These are phyloP conservation scores for Drosophila rhopaloa DNA, from an alignment of 1,140 invertebrate genomes.

Conservation along the genomic window DNA sequence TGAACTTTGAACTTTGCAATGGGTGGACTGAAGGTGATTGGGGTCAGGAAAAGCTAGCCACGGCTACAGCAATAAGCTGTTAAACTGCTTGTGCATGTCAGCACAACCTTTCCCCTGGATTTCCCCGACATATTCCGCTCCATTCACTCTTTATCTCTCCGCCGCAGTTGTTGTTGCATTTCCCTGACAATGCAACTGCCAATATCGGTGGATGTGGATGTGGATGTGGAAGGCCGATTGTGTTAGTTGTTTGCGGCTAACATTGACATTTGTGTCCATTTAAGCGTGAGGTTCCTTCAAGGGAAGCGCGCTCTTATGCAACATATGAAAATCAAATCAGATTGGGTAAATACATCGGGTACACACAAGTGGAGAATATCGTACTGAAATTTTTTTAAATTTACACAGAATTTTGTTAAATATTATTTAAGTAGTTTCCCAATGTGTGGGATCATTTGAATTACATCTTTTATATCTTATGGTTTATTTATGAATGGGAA, in stretches of 20 bases:
- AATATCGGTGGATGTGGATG: slow-evolving; percentile 12
- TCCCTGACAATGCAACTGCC: slow-evolving; percentile 62
- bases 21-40: not conserved
- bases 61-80: slow-evolving; percentile 49
- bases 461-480: too few relatives aligned
- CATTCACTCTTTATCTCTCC: not conserved
- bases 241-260: slow-evolving; percentile 62
- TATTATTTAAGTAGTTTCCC: not conserved
- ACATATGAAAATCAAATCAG: slow-evolving; percentile 43
- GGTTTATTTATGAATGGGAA: too few relatives aligned
- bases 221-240: slow-evolving; percentile 41
- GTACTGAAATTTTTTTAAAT: not conserved
- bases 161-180: slow-evolving; percentile 36
- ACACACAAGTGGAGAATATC: too few relatives aligned
- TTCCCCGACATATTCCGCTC: not conserved
- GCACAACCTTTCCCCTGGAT: slow-evolving; percentile 1
- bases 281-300: slow-evolving; percentile 31
- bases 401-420: too few relatives aligned
- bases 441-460: not conserved
- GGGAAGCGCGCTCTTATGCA: slow-evolving; percentile 24
- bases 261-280: slow-evolving; percentile 68
- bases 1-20: slow-evolving; percentile 66
- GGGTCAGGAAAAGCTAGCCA: not conserved
- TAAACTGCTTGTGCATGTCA: slow-evolving; percentile 61
- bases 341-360: not conserved